Evolutionary conservation across 2,113 vertebrate genomes (phyloP).

Genomic region (Spermophilus dauricus): DNA sequence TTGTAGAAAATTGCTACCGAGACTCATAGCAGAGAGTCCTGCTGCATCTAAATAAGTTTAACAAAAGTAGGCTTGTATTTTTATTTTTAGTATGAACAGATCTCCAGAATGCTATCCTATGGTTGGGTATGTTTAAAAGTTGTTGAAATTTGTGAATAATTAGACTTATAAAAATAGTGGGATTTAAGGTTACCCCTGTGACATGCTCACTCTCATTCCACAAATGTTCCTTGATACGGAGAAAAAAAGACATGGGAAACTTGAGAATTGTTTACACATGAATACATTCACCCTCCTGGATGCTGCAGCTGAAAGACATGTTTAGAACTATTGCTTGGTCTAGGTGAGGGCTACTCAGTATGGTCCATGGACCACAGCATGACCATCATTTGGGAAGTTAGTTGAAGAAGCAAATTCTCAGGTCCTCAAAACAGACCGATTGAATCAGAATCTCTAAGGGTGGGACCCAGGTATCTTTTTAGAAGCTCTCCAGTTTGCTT

Average conservation of each 20-base stretch:
- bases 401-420: background rate
- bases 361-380: background rate
- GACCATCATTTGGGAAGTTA: background rate
- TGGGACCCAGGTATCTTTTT: background rate
- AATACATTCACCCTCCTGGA: background rate
- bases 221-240: background rate
- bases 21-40: background rate
- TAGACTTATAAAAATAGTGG: background rate
- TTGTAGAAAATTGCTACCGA: background rate
- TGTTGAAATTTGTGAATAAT: background rate
- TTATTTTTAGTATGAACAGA: background rate
- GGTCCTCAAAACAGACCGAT: background rate
- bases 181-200: background rate
- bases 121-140: slow-evolving; percentile 16
- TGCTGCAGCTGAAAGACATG: background rate
- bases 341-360: background rate
- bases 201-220: background rate
- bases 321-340: background rate
- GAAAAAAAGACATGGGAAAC: background rate
- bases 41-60: background rate
- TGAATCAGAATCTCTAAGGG: background rate
- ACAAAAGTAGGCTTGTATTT: background rate
- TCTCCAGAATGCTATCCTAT: background rate
- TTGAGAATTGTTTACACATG: background rate
- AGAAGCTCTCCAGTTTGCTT: background rate